Evolutionary conservation across 2,888 invertebrate genomes (phyloP).

Genomic region (Meandrusa payeni): DNA sequence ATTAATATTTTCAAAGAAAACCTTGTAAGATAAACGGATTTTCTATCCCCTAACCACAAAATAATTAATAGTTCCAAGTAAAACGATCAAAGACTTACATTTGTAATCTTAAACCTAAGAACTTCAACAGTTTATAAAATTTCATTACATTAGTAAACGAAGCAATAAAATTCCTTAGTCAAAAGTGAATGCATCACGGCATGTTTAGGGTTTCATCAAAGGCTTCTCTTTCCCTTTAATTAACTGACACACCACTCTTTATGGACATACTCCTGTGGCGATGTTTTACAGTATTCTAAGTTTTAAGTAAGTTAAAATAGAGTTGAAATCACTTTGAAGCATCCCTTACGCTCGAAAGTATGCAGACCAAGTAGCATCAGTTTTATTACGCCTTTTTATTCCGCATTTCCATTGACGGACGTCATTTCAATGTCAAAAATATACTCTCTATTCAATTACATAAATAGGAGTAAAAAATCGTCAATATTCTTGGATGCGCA

Average conservation of each 20-base stretch:
- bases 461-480: too few species aligned
- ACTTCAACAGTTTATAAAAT: slow-evolving; percentile 2
- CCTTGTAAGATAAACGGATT: neutral
- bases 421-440: too few species aligned
- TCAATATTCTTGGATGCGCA: too few species aligned
- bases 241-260: slow-evolving; percentile 61
- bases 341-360: slow-evolving; percentile 2
- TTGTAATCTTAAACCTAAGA: slow-evolving; percentile 1
- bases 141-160: slow-evolving; percentile 22
- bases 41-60: too few species aligned
- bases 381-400: slow-evolving; percentile 31
- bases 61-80: too few species aligned
- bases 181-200: slow-evolving; percentile 36
- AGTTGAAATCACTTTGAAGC: slow-evolving; percentile 10
- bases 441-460: too few species aligned
- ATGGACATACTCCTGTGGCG: slow-evolving; percentile 26
- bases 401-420: slow-evolving; percentile 39
- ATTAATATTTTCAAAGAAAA: too few species aligned
- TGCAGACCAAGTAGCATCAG: slow-evolving; percentile 36
- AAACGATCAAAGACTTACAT: too few species aligned
- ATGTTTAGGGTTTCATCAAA: slow-evolving; percentile 58
- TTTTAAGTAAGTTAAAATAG: slow-evolving; percentile 29
- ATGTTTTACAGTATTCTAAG: neutral
- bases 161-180: slow-evolving; percentile 41
- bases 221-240: slow-evolving; percentile 71